Base-by-base conservation (phyloP, 2,113 vertebrate species). In the Miniopterus natalensis region DNA sequence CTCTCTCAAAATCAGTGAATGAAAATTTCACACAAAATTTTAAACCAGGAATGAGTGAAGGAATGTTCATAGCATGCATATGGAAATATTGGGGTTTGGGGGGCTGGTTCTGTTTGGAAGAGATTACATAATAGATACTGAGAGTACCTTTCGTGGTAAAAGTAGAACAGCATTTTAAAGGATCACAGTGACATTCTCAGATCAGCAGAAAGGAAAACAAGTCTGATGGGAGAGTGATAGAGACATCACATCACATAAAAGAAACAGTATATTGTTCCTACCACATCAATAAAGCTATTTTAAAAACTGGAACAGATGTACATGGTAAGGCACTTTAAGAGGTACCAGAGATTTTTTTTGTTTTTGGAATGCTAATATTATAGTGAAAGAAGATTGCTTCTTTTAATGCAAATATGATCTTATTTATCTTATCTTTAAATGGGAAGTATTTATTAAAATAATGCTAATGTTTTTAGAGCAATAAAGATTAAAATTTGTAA, bases 161-260 rank as follows among this genome's bases (percentile, higher is more conserved):
- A 91, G 66, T 65, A 90, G 81, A 84, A 55, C 47, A n/a, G 31
- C 47, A 25, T 29, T 81, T 70, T 53, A 59, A 59, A 97, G 74
- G 95, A 89, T 29, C 75, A 66, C 71, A 59, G 0, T 90, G 92
- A 96, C 80, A 90, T 95, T 96, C 92, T 95, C 93, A 92, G 90
- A 96, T 94, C 66, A 29, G 47, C 75, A 55, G 90, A 90, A 78
- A 87, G 81, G 57, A 88, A 88, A 88, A 68, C 61, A 57, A 79
- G 20, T 36, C 49, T 51, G 79, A 40, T 18, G 70, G 65, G 59
- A 71, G 49, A 93, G 36, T 36, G 23, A 25, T 21, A 23, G 40
- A 95, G 90, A 94, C 40, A 8, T 49, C 5, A 8, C 49, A 86
- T 42, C 25, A 36, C 25, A 8, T 1, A 17, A 36, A 83, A 86